Evolutionary conservation across 2,113 vertebrate genomes (phyloP).

Genomic region (Semicossyphus pulcher): DNA sequence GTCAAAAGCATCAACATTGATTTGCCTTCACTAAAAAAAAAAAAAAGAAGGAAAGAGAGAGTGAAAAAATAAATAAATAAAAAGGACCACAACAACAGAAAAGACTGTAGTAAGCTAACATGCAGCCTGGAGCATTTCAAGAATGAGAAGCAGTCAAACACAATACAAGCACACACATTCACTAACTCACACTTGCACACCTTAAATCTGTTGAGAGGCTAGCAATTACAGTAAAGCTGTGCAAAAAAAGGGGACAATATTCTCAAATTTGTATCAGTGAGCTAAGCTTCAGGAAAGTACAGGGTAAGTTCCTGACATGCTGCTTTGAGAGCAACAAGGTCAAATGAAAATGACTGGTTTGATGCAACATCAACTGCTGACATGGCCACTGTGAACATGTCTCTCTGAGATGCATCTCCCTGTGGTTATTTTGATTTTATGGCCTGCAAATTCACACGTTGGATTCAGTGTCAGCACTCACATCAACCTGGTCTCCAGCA

Average conservation of each 20-base stretch:
- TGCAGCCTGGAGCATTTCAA: slow-evolving; percentile 1
- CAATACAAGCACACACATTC: not conserved
- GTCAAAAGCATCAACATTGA: slow-evolving; percentile 57
- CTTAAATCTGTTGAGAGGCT: slow-evolving; percentile 7
- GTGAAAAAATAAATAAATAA: not conserved
- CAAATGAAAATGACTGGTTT: slow-evolving; percentile 28
- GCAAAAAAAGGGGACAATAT: not conserved
- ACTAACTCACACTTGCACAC: not conserved
- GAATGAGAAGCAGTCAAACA: not conserved
- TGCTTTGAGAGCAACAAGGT: slow-evolving; percentile 16
- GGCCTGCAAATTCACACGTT: not conserved
- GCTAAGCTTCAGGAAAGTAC: not conserved
- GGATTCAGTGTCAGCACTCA: not conserved
- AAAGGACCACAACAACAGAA: not conserved
- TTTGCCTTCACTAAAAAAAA: slow-evolving; percentile 30
- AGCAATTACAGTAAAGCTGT: slow-evolving; percentile 13
- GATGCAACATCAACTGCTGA: slow-evolving; percentile 13
- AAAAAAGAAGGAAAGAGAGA: too few relatives aligned
- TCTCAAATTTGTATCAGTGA: slow-evolving; percentile 1
- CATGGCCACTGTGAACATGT: not conserved
- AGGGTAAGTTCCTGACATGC: slow-evolving; percentile 3
- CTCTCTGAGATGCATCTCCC: not conserved
- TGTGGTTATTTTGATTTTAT: not conserved
- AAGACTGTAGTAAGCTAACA: not conserved
- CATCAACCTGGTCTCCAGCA: too few relatives aligned